phyloP scores from a whole-genome alignment of 2,113 vertebrate species.

The Ageneiosus marmoratus region DNA sequence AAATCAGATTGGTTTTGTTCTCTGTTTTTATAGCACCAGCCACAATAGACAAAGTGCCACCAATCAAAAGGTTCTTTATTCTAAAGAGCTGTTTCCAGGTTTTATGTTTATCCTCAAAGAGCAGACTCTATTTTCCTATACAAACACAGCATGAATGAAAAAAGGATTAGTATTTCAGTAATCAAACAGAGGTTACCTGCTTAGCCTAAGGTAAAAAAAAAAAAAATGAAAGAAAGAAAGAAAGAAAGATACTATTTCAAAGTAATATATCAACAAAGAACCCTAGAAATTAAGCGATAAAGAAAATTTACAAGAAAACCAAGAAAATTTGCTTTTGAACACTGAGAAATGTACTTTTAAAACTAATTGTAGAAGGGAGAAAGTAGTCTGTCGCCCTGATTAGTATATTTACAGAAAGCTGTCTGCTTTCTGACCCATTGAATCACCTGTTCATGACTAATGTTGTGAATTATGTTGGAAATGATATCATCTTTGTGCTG shows the following conservation, averaged over 20 bases:
- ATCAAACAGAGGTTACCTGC: conserved; percentile 14
- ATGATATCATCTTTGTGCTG: neutral
- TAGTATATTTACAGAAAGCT: neutral
- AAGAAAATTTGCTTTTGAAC: neutral
- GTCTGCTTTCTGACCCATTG: neutral
- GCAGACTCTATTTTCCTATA: neutral
- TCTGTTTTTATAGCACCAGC: neutral
- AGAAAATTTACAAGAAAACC: neutral
- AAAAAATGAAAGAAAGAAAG: neutral
- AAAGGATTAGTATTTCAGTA: conserved; percentile 14
- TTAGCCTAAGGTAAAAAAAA: neutral
- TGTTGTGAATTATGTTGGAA: conserved; percentile 8
- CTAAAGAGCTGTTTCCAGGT: neutral
- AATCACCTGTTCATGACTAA: conserved; percentile 5
- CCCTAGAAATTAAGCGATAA: neutral
- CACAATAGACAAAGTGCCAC: neutral
- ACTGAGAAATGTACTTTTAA: neutral
- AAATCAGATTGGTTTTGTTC: neutral
- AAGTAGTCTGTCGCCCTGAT: neutral
- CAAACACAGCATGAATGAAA: neutral
- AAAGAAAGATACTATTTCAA: neutral
- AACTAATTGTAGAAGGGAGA: conserved; percentile 11
- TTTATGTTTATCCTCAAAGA: neutral
- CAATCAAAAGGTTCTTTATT: neutral
- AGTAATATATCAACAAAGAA: neutral